Evolutionary conservation across 2,797 vertebrate genomes (phyloP), one percentile per base, ranked within the genome.

Genomic region (Pampus argenteus): DNA sequence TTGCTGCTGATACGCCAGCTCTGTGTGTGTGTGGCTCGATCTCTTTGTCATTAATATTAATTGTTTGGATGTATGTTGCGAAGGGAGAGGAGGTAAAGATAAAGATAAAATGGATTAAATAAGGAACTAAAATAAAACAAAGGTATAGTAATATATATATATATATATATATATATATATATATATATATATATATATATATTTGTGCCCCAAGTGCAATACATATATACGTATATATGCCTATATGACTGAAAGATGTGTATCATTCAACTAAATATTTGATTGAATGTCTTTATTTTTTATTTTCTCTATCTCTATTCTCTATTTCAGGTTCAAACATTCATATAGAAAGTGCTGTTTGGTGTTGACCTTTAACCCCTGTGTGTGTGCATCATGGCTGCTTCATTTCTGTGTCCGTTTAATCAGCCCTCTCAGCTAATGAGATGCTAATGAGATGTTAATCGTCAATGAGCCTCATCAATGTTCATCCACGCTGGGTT

Each of bases 1-100:
- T 89, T 94, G 94, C 90, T 90, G 93, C 92, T 92, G 94, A 95
- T 94, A 93, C 93, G 77, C 52, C 56, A 31, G 11, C 38, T 60
- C 10, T 45, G 34, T 14, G 5, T 64, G 31, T 38, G 47, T 63
- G 50, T 22, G 36, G 9, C 31, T 34, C 31, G 3, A 34, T 18
- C 15, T 42, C 29, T 26, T 47, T 9, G 5, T 23, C 22, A 57
- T 58, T 17, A 29, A 48, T 25, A 50, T 50, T 20, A 62, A 59
- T 22, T 42, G 49, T 42, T 10, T 28, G 17, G 2, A 10, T 45
- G 26, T 14, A 2, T n/a, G n/a, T n/a, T n/a, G n/a, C n/a, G n/a
- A n/a, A 22, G 4, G 22, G 0, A 31, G 7, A 31, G 6, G 29
- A 31, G 29, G 29, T 9, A 31, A 2, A 31, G 7, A 38, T 10